Percentiles rank a stretch among this genome's conserved stretches.
phyloP scores from a whole-genome alignment of 2,888 invertebrate genomes.

The Cinara cedri region DNA sequence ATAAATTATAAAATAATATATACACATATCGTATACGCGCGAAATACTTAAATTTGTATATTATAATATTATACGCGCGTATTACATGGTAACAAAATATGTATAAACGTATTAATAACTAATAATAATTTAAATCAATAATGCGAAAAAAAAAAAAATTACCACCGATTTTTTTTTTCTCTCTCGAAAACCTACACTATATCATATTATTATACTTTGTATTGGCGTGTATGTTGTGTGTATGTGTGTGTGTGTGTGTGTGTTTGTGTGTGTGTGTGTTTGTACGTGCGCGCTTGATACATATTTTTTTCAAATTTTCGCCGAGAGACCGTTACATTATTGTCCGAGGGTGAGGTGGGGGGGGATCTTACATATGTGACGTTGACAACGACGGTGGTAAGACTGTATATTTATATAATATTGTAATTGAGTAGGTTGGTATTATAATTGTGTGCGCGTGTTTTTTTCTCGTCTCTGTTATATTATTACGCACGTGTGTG shows the following conservation, averaged over 20 bases:
- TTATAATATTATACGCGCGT: constrained; percentile 1
- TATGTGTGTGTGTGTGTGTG: not conserved
- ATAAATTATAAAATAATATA: constrained; percentile 13
- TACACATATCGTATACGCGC: constrained; percentile 5
- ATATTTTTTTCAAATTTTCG: too few relatives aligned
- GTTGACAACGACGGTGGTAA: constrained; percentile 1
- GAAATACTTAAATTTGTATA: too few relatives aligned
- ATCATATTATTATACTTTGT: not conserved
- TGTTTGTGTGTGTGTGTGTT: not conserved
- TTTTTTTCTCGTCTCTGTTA: not conserved
- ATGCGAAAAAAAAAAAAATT: constrained; percentile 31
- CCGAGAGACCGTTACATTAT: too few relatives aligned
- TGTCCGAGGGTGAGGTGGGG: too few relatives aligned
- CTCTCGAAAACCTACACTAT: too few relatives aligned
- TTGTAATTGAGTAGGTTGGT: too few relatives aligned
- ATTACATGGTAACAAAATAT: constrained; percentile 51
- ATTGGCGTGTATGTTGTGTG: not conserved
- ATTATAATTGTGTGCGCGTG: not conserved
- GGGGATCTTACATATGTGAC: too few relatives aligned
- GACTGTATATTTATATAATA: not conserved
- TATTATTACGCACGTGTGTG: not conserved
- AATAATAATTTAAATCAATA: constrained; percentile 29
- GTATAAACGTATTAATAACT: constrained; percentile 39
- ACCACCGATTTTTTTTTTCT: constrained; percentile 18
- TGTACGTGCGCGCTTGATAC: not conserved